Base-by-base conservation (phyloP, 2,888 invertebrate species). In the Tachina grossa region DNA sequence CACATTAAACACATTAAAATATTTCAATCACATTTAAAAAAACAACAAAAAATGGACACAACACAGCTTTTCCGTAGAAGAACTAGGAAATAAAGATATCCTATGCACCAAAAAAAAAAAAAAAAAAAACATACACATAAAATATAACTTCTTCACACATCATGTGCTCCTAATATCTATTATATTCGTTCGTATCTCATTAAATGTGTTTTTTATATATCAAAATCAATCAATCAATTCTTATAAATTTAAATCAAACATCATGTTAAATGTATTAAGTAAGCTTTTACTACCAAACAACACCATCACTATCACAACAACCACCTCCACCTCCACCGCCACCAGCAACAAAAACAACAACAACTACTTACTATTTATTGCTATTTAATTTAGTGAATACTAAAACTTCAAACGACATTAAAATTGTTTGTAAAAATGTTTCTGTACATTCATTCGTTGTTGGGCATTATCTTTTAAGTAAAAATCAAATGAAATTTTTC, bases 381-480 rank as follows among this genome's bases (percentile, higher is more conserved):
- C 39, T 61, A 74, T 19, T 49, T 49, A 49, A 41, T 49, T 41
- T 61, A 49, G 41, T 39, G 39, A 13, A 16, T 59, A 71, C 45
- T 71, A 81, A 61, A 71, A 74, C 9, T 74, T 55, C 45, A 80
- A 68, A 6, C 41, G 47, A 14, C 22, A 55, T 72, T 19, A 57
- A 71, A 55, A 75, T 71, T 65, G 43, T 80, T 49, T 82, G 85
- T 85, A 85, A 82, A 68, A 75, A 59, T 65, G 45, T 80, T 45
- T 84, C 79, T 80, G 79, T 80, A 75, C 61, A 79, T 61, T 82
- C 63, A 79, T 61, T 82, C 78, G 77, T 78, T 85, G 85, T 78
- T 83, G 81, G 81, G 68, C 69, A 74, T 74, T 63, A 75, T 31
- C 6, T 31, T n/a, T 31, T 31, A 31, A 31, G 31, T 19, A 61